phyloP scores from a whole-genome alignment of 2,888 invertebrate genomes.

The Stomorhina lunata region DNA sequence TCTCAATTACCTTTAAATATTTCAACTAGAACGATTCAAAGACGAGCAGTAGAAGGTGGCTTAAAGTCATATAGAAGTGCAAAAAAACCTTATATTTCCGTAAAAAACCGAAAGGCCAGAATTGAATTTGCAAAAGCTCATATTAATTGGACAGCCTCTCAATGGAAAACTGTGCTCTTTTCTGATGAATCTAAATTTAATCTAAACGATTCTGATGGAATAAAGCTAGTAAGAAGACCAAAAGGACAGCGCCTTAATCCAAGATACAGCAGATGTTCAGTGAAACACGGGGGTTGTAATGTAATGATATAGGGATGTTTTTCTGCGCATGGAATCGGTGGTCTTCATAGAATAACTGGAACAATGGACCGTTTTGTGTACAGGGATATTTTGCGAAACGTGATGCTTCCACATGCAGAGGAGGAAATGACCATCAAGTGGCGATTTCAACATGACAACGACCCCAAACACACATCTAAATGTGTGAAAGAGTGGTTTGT shows the following conservation, averaged over 20 bases:
- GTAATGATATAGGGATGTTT: background rate
- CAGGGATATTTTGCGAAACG: background rate
- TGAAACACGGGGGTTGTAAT: background rate
- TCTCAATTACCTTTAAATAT: too few species aligned
- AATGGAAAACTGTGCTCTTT: background rate
- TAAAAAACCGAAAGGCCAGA: background rate
- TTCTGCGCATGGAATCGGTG: background rate
- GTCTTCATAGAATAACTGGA: background rate
- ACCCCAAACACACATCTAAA: background rate
- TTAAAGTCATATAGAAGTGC: too few species aligned
- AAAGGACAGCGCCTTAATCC: background rate
- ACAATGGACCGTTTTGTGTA: background rate
- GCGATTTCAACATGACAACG: background rate
- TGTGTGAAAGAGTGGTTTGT: background rate
- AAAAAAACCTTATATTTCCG: too few species aligned
- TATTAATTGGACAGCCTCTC: background rate
- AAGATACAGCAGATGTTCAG: background rate
- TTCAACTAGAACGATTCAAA: too few species aligned
- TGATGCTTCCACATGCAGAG: background rate
- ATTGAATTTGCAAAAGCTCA: background rate
- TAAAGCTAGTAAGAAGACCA: background rate
- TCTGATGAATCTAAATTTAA: background rate
- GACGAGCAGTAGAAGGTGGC: too few species aligned
- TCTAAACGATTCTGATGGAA: background rate
- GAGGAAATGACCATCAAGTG: background rate